Base-by-base conservation (phyloP, 2,797 vertebrate species). In the Pitangus sulphuratus region DNA sequence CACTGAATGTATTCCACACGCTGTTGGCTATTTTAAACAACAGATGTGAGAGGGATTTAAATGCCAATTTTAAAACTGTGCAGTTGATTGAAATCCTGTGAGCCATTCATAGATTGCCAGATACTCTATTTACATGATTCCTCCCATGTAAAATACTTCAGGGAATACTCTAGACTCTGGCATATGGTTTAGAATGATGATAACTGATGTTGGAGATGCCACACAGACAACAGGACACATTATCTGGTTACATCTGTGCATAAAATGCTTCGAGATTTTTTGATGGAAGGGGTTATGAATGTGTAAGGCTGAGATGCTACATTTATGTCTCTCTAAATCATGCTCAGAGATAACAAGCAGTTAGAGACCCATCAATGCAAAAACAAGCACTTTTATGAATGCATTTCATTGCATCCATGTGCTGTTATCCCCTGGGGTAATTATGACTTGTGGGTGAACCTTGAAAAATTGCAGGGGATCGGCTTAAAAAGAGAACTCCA, bases 71-170 rank as follows among this genome's bases (percentile, higher is more conserved):
- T 94, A 91, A 96, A 95, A 93, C 95, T 91, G 75, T 64, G 60
- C 85, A 87, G 87, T 92, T 86, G 93, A 96, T 96, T 90, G 89
- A 91, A 97, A 95, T 94, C 89, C 85, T 93, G 79, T 90, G 83
- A 93, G 88, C 94, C 93, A 96, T 93, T 96, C 96, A 94, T 86
- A 96, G 82, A 84, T 93, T 90, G 96, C 90, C 94, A 95, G 93
- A 95, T 95, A 96, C 56, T 95, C 91, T 95, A 95, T 93, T 96
- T 81, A 93, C 91, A 95, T 82, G 77, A 95, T 88, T 93, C 66
- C 69, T 93, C 83, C 70, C 25, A 70, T 95, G 83, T 80, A 91
- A 95, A 95, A 96, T 93, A 88, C 91, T 95, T 89, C 70, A 95
- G 93, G 90, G 95, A 96, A 94, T 96, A 95, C 87, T 91, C 89